Percentiles rank a stretch among this genome's conserved stretches.
These are phyloP conservation scores for Epinephelus moara DNA, from an alignment of 2,113 vertebrate genomes.

Conservation along the genomic window DNA sequence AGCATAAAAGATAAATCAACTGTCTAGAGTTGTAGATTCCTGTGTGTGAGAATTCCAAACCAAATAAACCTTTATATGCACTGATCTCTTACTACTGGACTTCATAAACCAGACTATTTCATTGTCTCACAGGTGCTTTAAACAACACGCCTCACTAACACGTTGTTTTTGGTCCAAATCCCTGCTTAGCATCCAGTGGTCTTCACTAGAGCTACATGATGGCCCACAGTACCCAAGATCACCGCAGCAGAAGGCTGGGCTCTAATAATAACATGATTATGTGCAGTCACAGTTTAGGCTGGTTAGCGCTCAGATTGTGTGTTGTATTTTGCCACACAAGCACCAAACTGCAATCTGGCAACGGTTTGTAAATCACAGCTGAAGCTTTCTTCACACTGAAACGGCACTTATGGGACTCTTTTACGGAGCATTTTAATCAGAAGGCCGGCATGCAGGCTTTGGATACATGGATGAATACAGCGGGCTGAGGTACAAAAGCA, in stretches of 20 bases:
- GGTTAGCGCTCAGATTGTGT: not conserved
- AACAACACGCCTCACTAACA: not conserved
- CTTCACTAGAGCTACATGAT: not conserved
- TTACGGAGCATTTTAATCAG: not conserved
- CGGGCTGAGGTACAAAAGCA: not conserved
- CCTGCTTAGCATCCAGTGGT: not conserved
- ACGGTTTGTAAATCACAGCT: slow-evolving; percentile 3
- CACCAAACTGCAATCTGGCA: not conserved
- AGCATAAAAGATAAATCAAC: not conserved
- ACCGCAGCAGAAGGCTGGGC: not conserved
- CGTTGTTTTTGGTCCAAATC: not conserved
- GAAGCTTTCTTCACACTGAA: not conserved
- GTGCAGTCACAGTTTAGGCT: not conserved
- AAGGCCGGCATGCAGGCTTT: not conserved
- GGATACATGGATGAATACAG: not conserved
- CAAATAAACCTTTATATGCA: not conserved
- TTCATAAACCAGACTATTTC: not conserved
- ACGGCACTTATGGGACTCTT: not conserved
- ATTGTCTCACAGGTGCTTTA: not conserved
- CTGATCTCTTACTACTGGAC: no score
- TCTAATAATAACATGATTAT: not conserved
- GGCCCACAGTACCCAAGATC: not conserved
- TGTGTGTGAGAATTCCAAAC: not conserved
- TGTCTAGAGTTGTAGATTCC: not conserved
- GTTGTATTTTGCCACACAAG: not conserved